Evolutionary conservation across 2,797 vertebrate species (phyloP), one percentile per base, ranked within the genome.

Genomic region (Anableps anableps): DNA sequence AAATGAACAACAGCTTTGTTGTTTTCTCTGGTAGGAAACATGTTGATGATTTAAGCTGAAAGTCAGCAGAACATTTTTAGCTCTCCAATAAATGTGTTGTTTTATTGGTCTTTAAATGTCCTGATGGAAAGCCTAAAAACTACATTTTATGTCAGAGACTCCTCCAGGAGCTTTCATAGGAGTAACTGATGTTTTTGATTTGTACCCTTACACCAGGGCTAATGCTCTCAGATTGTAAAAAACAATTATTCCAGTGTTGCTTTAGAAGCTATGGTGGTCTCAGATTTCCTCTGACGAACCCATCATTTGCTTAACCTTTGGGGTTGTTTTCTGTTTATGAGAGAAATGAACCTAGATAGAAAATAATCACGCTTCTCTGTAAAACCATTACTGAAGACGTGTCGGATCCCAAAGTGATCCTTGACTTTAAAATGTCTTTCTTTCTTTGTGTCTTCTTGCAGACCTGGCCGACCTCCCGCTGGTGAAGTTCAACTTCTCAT

Each of bases 401-500:
- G 29, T 31, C 5, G n/a, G 16, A 4, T 55, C 60, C 11, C 55
- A 58, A 58, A 58, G 9, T 16, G 75, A 29, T 68, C 31, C 16
- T 8, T 50, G 8, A 31, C 45, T 23, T 51, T 13, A 2, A 14
- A 9, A 23, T 72, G 11, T n/a, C 0, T 45, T 34, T 73, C 5
- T 82, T 34, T 26, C 2, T 75, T 23, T 78, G 31, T 75, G 55
- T 74, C 50, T 26, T 75, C n/a, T 83, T 93, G 79, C 95, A 99
- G 98, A 98, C 90, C 92, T 99, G 91, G 97, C 97, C 31, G 96
- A 96, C 58, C 96, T 99, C 88, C 98, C 98, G 77, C 95, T 99
- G 96, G 98, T 99, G 77, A 98, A 97, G 95, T 97, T 99, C 29
- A 97, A 99, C 92, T 97, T 99, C 93, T 98, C 98, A 91, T 99